Evolutionary conservation across 2,113 vertebrate genomes (phyloP).

Genomic region (Symphodus melops): DNA sequence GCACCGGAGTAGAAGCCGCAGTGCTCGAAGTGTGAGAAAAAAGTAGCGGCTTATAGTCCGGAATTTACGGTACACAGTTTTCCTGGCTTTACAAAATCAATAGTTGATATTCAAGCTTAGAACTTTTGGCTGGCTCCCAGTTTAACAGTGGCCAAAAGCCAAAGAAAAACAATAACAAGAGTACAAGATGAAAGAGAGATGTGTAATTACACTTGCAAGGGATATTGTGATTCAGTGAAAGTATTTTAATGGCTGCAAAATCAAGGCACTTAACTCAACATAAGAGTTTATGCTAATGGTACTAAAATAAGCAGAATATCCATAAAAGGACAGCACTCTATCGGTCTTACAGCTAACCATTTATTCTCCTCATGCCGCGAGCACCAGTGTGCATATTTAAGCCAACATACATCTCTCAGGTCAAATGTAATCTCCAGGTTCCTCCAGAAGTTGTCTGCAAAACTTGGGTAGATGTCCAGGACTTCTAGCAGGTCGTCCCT

Average conservation of each 20-base stretch:
- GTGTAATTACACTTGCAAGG: neutral
- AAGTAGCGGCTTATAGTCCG: too few relatives aligned
- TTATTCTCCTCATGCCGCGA: neutral
- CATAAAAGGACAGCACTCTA: neutral
- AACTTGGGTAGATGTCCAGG: constrained; percentile 93
- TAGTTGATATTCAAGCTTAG: neutral
- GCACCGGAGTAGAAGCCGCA: too few relatives aligned
- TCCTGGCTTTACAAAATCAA: neutral
- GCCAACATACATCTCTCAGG: constrained; percentile 90
- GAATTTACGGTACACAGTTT: neutral
- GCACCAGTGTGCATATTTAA: neutral
- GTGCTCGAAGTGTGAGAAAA: too few relatives aligned
- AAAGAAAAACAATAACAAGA: too few relatives aligned
- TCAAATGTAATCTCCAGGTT: constrained; percentile 96
- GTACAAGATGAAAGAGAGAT: neutral
- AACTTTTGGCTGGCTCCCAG: neutral
- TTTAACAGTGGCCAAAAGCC: too few relatives aligned
- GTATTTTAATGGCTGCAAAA: neutral
- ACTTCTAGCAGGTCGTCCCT: constrained; percentile 95
- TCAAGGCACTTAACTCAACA: neutral
- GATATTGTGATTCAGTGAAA: neutral
- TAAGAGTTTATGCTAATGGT: neutral
- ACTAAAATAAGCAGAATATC: neutral
- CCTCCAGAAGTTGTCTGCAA: constrained; percentile 95
- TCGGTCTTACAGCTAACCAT: too few relatives aligned